Base-by-base conservation (phyloP, 2,888 invertebrate genomes). In the Cepaea hortensis region DNA sequence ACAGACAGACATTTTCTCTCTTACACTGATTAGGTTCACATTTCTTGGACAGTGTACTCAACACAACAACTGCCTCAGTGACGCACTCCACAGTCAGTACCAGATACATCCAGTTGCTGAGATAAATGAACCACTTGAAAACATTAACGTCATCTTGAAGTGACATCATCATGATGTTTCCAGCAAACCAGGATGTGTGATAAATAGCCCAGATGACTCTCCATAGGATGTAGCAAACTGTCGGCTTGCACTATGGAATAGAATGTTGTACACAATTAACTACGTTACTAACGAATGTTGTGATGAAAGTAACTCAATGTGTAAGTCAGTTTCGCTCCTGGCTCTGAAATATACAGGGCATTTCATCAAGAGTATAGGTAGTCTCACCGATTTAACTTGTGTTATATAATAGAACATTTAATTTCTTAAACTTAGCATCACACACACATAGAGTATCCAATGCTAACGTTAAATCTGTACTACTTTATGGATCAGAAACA, bases 81-180 rank as follows among this genome's bases (percentile, higher is more conserved):
- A 81, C 23, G 50, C 76, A 76, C n/a, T 81, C 65, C 48, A 88
- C 13, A 0, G 89, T 87, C 61, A 90, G 81, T 9, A 89, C 46
- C 73, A 89, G 70, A 86, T 88, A 91, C 65, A 87, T 84, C 91
- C 90, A 90, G 88, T 90, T 89, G 85, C 90, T 91, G 48, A 90
- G 88, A 85, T 90, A 91, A 81, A 90, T 88, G 87, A 90, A 89
- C 91, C 91, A 91, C 72, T 90, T 89, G 68, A 23, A 75, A 9
- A 50, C 70, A 18, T 15, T 62, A 20, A n/a, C 46, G 3, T 76
- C 82, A 15, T 61, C 75, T 20, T 82, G 62, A 81, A 91, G 91
- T 15, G 91, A 90, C 84, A 91, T 90, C 76, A 87, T 50, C 0
- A 83, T 75, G 20, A 88, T 82, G 84, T 86, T 87, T 18, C 81